phyloP scores from a whole-genome alignment of 2,797 vertebrate genomes.

The Geotrypetes seraphini region DNA sequence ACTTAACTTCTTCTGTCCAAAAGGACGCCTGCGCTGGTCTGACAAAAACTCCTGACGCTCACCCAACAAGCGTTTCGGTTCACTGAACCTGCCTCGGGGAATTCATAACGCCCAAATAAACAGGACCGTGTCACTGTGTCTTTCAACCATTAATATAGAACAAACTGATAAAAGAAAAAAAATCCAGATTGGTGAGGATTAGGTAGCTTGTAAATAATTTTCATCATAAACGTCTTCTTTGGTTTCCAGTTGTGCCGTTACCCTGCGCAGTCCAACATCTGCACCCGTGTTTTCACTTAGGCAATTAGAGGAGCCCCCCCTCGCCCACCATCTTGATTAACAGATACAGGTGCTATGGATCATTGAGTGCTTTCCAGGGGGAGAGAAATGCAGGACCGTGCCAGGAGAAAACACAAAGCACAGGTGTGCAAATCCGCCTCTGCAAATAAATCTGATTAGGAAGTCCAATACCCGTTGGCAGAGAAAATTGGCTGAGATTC shows the following conservation, averaged over 20 bases:
- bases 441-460: no score
- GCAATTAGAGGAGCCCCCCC: constrained; percentile 38
- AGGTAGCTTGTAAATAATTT: constrained; percentile 45
- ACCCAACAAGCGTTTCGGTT: no score
- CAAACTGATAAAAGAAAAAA: constrained; percentile 54
- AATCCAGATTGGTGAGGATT: constrained; percentile 57
- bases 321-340: constrained; percentile 41
- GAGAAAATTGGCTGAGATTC: no score
- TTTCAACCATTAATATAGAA: constrained; percentile 46
- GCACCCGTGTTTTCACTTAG: constrained; percentile 43
- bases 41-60: no score
- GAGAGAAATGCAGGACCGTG: background rate
- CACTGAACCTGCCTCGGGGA: no score
- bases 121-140: no score
- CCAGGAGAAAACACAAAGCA: constrained; percentile 1
- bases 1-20: no score
- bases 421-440: constrained; percentile 4
- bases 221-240: no score
- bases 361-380: no score
- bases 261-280: constrained; percentile 38
- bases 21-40: no score
- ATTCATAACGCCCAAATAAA: no score
- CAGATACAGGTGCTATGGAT: constrained; percentile 47
- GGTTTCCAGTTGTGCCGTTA: constrained; percentile 46
- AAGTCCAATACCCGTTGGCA: no score